Percentiles rank a stretch among this genome's conserved stretches.
Evolutionary conservation across 2,888 invertebrate genomes (phyloP).

Genomic region (Cephus spinipes): DNA sequence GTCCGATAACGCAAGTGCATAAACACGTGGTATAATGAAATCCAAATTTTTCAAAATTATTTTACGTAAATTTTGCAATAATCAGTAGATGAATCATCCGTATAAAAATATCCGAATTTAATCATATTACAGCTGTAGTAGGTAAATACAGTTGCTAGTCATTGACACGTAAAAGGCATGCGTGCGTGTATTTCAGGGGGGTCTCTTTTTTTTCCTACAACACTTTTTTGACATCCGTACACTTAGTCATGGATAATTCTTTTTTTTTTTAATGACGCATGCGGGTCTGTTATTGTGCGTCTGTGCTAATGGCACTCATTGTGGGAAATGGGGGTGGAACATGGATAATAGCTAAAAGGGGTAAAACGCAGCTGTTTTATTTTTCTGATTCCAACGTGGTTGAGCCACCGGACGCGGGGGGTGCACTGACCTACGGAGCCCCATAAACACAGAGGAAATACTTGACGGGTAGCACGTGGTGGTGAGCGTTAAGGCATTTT

Average conservation of each 20-base stretch:
- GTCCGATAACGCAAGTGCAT: too few relatives aligned
- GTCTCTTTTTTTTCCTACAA: neutral
- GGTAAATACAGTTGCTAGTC: too few relatives aligned
- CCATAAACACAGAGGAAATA: neutral
- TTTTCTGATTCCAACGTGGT: neutral
- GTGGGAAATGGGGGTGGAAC: too few relatives aligned
- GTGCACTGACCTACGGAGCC: neutral
- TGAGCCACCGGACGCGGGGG: neutral
- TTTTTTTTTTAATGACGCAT: neutral
- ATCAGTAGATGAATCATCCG: too few relatives aligned
- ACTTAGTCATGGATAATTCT: neutral
- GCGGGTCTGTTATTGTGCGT: neutral
- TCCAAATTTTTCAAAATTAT: too few relatives aligned
- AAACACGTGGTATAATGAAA: too few relatives aligned
- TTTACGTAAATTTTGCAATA: too few relatives aligned
- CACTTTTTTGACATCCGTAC: neutral
- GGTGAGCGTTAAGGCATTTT: neutral
- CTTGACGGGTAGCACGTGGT: neutral
- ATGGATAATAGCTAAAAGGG: neutral
- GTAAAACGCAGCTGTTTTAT: neutral
- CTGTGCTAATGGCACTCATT: neutral
- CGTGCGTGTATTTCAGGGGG: neutral
- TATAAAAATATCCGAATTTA: too few relatives aligned
- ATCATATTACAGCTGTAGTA: too few relatives aligned
- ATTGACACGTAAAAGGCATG: too few relatives aligned